These are phyloP conservation scores for Epistrophe grossulariae DNA, from an alignment of 2,888 invertebrate species.

Conservation along the genomic window DNA sequence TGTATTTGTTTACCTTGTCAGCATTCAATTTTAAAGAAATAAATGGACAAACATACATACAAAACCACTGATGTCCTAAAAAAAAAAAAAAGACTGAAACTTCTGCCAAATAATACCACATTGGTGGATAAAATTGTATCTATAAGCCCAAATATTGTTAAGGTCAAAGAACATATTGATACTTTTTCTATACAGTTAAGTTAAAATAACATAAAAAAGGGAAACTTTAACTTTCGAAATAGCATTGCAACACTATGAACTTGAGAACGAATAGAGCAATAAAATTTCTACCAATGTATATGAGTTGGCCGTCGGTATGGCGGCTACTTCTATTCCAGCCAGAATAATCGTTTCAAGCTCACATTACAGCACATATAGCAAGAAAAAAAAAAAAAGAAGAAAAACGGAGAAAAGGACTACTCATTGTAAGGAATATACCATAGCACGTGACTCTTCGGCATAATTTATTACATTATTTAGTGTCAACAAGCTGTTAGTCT, in stretches of 20 bases:
- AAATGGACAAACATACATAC: not conserved
- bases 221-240: not conserved
- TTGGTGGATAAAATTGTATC: not conserved
- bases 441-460: conserved; percentile 69
- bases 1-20: too few species aligned
- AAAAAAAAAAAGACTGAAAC: not conserved
- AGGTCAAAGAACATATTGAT: conserved; percentile 29
- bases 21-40: too few species aligned
- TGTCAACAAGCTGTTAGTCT: conserved; percentile 76
- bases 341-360: conserved; percentile 29
- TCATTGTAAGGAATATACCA: conserved; percentile 38
- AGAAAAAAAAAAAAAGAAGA: not conserved
- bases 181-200: not conserved
- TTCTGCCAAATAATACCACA: not conserved
- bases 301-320: conserved; percentile 46
- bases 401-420: conserved; percentile 1
- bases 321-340: not conserved
- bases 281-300: conserved; percentile 56
- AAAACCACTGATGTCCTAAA: not conserved
- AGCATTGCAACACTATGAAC: conserved; percentile 34
- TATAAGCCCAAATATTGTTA: not conserved
- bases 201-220: not conserved
- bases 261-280: conserved; percentile 54
- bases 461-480: conserved; percentile 75
- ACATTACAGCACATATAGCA: conserved; percentile 47